Percentiles rank a stretch among this genome's conserved stretches.
phyloP scores from a whole-genome alignment of 2,113 vertebrate species.

The Salvator merianae region DNA sequence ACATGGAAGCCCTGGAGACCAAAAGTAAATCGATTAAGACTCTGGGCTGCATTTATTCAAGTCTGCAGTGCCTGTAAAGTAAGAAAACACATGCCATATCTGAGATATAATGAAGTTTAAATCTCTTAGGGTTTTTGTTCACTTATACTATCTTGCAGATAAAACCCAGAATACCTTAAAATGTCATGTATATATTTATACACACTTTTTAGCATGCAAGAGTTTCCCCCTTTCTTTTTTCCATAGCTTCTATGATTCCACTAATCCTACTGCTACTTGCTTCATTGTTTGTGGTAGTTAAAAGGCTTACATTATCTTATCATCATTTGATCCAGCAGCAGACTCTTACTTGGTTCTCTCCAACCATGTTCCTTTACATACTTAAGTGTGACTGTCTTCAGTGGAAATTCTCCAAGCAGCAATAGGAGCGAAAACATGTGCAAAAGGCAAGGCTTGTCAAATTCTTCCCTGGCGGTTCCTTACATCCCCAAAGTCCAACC shows the following conservation, averaged over 20 bases:
- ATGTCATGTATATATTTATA: constrained; percentile 50
- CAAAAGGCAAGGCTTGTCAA: too few species aligned
- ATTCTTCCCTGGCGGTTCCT: too few species aligned
- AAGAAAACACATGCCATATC: constrained; percentile 52
- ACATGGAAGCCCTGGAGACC: constrained; percentile 5
- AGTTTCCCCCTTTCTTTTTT: constrained; percentile 8
- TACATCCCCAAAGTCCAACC: too few species aligned
- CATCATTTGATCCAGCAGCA: not conserved
- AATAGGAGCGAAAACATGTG: too few species aligned
- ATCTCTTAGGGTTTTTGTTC: constrained; percentile 27
- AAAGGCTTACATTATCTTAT: not conserved
- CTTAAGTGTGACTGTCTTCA: not conserved
- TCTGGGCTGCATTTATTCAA: constrained; percentile 15
- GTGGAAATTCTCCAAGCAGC: not conserved
- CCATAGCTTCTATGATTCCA: not conserved
- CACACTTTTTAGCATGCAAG: constrained; percentile 32
- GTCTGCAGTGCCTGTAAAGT: constrained; percentile 34
- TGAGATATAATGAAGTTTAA: constrained; percentile 33
- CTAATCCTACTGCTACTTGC: constrained; percentile 31
- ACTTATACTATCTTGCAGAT: constrained; percentile 16
- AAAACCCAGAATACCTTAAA: constrained; percentile 44
- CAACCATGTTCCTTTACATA: not conserved
- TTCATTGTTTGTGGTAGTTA: not conserved
- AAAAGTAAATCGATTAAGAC: not conserved
- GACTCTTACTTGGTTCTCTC: not conserved